Evolutionary conservation across 1,140 invertebrate species (phyloP), one percentile per base, ranked within the genome.

Genomic region (Panonychus citri): DNA sequence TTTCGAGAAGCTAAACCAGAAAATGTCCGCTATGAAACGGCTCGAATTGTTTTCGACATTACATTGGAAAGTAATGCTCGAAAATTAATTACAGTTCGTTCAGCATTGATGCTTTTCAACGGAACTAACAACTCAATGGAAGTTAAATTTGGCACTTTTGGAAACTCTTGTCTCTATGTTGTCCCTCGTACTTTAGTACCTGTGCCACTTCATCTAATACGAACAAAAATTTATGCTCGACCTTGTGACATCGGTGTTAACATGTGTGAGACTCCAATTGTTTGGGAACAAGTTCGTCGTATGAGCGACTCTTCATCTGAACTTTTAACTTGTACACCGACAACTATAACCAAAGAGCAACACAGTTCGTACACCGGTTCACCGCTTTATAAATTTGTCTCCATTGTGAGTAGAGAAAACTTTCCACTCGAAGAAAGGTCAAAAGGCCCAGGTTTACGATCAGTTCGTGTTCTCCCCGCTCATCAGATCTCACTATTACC

Each of bases 1-100:
- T 97, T 95, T 67, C 71, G 91, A 54, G 76, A 85, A 61, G 78
- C 83, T 1, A 73, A 75, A 15, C 61, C 65, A 19, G 53, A 56
- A 43, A 21, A 24, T 40, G 34, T 52, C 21, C n/a, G 27, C 15
- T 30, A 53, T 46, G 51, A 61, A 28, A 76, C 77, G 62, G 79
- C 81, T 0, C 73, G 85, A 59, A 72, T 91, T 21, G 83, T 91
- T 10, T 81, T 91, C 66, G 82, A 84, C 62, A 83, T 97, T 1
- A 79, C 81, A 3, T 71, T 95, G 55, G 86, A 91, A 68, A 88
- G 88, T 1, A 89, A 84, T 37, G 90, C 91, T 0, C 77, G 84
- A 58, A 96, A 96, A 70, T 71, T 95, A 55, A 83, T 97, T n/a
- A 87, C 84, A n/a, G 80, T 97, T 3, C 76, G 88, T 55, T 95